Evolutionary conservation across 1,140 invertebrate genomes (phyloP), one percentile per base, ranked within the genome.

Genomic region (Rhysida immarginata): DNA sequence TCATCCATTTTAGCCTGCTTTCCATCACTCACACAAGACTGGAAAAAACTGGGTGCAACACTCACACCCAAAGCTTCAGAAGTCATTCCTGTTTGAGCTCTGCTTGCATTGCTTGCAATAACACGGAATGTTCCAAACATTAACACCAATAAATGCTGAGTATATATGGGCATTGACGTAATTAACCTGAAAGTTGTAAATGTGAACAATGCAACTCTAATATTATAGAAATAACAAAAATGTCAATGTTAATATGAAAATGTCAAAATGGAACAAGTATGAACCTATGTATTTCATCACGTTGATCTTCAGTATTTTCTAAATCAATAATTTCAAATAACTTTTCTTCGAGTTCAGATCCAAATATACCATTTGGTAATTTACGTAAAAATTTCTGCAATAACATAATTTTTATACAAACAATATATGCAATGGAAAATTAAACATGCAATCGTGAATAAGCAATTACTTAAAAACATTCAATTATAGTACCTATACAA

Each of bases 21-120:
- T 27, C 87, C 87, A 71, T 92, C 87, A 61, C 85, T 87, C 61
- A 94, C 89, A 72, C 91, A 96, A 57, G 85, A 87, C 70, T 96
- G 92, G 75, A 98, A 97, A 70, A 98, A 94, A 63, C 90, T 95
- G n/a, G 94, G 94, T 20, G 95, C 94, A 14, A 97, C 93, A 46
- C 88, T 92, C 21, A 81, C 77, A 45, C 92, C 92, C 56, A 98
- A 74, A 2, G 94, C 93, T 74, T 98, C 94, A 53, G 90, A 88
- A 56, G 87, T 92, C 95, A 98, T 98, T 61, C 88, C 86, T 27
- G 89, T 93, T 62, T 81, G 79, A 59, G 84, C 84, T 49, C 83
- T 79, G 61, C 94, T 87, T 58, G 88, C 85, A 68, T 93, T 92
- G 62, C 87, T 89, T 2, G 93, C 88, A 68, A 98, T 92, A 24